Evolutionary conservation across 2,888 invertebrate genomes (phyloP).

Genomic region (Andrena praecox): DNA sequence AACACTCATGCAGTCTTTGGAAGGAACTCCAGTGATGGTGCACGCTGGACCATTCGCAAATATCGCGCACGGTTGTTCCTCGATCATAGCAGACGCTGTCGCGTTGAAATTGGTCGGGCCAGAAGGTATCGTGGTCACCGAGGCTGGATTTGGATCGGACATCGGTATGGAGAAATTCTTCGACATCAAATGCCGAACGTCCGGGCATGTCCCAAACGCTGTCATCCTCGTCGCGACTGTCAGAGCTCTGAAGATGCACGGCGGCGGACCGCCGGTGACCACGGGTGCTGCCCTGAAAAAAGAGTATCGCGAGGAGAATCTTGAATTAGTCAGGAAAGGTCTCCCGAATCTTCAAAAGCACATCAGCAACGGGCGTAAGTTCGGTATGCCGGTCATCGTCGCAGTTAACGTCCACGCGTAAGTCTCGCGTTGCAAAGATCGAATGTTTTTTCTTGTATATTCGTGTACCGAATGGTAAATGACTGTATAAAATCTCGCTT

Average conservation of each 20-base stretch:
- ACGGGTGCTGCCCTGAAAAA: slow-evolving; percentile 93
- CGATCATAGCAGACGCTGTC: slow-evolving; percentile 97
- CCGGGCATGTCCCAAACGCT: slow-evolving; percentile 93
- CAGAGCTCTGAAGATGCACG: slow-evolving; percentile 99
- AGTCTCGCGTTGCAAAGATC: slow-evolving; percentile 22
- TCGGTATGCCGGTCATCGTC: slow-evolving; percentile 97
- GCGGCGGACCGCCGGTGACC: slow-evolving; percentile 96
- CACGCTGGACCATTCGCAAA: slow-evolving; percentile 99
- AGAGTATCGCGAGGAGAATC: slow-evolving; percentile 95
- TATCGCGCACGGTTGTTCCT: slow-evolving; percentile 99
- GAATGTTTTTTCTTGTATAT: too few relatives aligned
- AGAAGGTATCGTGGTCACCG: slow-evolving; percentile 97
- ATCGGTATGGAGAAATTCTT: slow-evolving; percentile 99
- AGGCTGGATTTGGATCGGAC: slow-evolving; percentile 99
- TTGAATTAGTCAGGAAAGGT: slow-evolving; percentile 94
- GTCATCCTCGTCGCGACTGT: slow-evolving; percentile 97
- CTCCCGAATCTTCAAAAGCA: slow-evolving; percentile 96
- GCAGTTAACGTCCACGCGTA: slow-evolving; percentile 95
- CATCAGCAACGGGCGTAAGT: slow-evolving; percentile 95
- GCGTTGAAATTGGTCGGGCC: slow-evolving; percentile 97
- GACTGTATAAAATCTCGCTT: slow-evolving; percentile 56
- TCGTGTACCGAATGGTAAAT: neutral
- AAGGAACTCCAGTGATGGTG: slow-evolving; percentile 97
- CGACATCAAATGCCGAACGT: slow-evolving; percentile 97
- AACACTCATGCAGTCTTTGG: slow-evolving; percentile 98